A percentile compares a stretch with the other conserved stretches of the same genome.
These are phyloP conservation scores for Sula dactylatra DNA, from an alignment of 2,113 vertebrate species.

Conservation along the genomic window DNA sequence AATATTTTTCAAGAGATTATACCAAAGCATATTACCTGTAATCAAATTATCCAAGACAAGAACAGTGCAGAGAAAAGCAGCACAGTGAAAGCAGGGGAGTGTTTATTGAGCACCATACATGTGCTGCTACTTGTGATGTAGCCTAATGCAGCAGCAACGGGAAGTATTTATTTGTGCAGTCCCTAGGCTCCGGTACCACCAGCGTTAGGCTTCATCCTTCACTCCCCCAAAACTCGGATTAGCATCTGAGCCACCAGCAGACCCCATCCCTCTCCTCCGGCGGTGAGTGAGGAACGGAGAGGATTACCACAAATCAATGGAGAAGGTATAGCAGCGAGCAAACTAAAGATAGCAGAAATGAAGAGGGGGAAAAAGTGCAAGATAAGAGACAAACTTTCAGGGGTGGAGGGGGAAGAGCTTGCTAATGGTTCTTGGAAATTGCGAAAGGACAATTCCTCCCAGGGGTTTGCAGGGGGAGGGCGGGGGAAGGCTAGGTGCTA, in stretches of 20 bases:
- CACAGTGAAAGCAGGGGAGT: background rate
- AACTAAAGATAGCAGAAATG: background rate
- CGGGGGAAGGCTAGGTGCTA: background rate
- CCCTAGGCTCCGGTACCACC: background rate
- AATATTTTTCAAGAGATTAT: background rate
- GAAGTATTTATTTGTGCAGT: too few species aligned
- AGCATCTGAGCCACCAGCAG: background rate
- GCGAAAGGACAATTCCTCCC: background rate
- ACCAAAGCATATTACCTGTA: background rate
- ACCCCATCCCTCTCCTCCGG: background rate
- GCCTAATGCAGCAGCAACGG: background rate
- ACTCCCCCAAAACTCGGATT: background rate
- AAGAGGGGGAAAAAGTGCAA: background rate
- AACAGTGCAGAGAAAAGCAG: background rate
- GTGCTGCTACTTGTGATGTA: background rate
- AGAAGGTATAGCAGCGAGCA: background rate
- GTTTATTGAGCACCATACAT: too few species aligned
- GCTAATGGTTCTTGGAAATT: conserved; percentile 1
- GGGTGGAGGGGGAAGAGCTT: background rate
- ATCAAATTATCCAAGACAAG: background rate
- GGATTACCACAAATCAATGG: background rate
- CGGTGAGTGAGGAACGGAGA: background rate
- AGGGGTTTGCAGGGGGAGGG: background rate
- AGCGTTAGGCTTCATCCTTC: background rate
- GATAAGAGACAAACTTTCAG: background rate